phyloP scores from a whole-genome alignment of 2,113 vertebrate species.

The Brachyhypopomus gauderio region DNA sequence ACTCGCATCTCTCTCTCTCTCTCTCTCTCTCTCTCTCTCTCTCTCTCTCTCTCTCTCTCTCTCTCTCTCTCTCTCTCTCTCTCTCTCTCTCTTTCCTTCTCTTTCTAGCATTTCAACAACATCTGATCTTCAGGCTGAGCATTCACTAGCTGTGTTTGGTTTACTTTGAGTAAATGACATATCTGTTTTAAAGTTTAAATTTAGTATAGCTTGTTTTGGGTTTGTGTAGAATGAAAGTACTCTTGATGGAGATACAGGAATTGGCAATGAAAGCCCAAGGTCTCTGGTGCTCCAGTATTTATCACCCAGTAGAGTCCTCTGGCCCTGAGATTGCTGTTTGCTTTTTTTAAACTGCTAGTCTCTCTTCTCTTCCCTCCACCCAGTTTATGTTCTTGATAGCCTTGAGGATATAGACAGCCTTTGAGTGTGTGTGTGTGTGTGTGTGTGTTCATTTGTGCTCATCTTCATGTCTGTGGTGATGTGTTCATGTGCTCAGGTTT shows the following conservation, averaged over 20 bases:
- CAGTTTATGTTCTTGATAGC: slow-evolving; percentile 50
- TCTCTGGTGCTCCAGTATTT: slow-evolving; percentile 23
- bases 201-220: neutral
- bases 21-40: slow-evolving; percentile 19
- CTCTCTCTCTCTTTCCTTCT: neutral
- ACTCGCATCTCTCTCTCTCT: slow-evolving; percentile 22
- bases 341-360: slow-evolving; percentile 29
- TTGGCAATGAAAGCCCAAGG: slow-evolving; percentile 37
- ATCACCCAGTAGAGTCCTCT: slow-evolving; percentile 37
- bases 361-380: slow-evolving; percentile 23
- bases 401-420: slow-evolving; percentile 50
- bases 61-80: slow-evolving; percentile 6
- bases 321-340: slow-evolving; percentile 39
- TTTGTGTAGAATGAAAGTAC: neutral
- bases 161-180: neutral
- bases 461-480: neutral
- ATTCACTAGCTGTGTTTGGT: neutral
- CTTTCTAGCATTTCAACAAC: neutral
- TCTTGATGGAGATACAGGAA: slow-evolving; percentile 9
- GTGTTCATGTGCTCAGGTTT: too few species aligned
- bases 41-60: neutral
- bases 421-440: neutral
- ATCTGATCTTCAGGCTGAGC: neutral
- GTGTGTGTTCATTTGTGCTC: neutral
- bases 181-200: neutral